Evolutionary conservation across 1,140 invertebrate species (phyloP).

Genomic region (Sitobion miscanthi): DNA sequence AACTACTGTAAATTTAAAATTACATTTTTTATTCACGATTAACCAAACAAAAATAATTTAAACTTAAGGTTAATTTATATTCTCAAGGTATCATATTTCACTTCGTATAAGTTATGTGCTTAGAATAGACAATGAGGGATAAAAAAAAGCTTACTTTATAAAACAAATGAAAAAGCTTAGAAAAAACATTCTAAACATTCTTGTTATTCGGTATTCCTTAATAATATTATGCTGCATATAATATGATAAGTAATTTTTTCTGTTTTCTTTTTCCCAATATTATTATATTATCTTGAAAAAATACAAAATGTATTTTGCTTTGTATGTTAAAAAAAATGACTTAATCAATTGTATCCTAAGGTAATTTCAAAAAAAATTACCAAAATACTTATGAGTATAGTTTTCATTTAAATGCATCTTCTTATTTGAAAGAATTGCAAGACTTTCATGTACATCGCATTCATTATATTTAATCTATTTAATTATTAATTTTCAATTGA

Average conservation of each 20-base stretch:
- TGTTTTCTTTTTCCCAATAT: not conserved
- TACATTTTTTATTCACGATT: not conserved
- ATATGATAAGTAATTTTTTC: not conserved
- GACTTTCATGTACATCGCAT: not conserved
- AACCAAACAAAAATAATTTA: not conserved
- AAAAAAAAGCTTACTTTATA: not conserved
- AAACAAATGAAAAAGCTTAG: not conserved
- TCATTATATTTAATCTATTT: not conserved
- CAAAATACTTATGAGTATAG: not conserved
- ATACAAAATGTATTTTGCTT: not conserved
- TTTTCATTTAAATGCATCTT: not conserved
- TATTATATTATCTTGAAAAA: not conserved
- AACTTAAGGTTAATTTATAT: slow-evolving; percentile 24
- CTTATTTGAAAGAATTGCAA: not conserved
- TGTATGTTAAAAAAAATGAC: not conserved
- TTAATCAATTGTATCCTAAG: not conserved
- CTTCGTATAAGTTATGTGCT: not conserved
- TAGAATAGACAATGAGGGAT: slow-evolving; percentile 9
- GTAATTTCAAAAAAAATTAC: not conserved
- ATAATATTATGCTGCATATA: not conserved
- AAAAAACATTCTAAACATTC: not conserved
- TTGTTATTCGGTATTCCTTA: not conserved
- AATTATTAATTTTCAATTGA: not conserved
- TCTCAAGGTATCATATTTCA: slow-evolving; percentile 6
- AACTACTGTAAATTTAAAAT: not conserved